Evolutionary conservation across 1,140 invertebrate species (phyloP).

Genomic region (Drosophila melanica): DNA sequence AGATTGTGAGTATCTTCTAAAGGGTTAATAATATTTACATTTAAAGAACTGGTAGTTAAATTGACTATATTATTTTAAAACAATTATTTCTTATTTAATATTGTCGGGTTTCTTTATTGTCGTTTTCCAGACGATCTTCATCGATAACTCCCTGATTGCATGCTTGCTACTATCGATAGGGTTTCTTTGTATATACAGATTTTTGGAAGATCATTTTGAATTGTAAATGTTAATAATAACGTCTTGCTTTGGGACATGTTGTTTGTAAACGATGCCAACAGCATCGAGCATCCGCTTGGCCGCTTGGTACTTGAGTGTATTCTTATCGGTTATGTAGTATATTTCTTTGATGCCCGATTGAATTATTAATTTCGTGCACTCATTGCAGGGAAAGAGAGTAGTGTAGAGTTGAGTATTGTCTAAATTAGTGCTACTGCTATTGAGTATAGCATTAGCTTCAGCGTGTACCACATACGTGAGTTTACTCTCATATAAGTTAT

Average conservation of each 20-base stretch:
- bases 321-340: conserved; percentile 93
- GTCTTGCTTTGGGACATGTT: conserved; percentile 47
- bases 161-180: too few species aligned
- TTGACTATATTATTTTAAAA: too few species aligned
- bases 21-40: too few species aligned
- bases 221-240: conserved; percentile 59
- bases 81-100: too few species aligned
- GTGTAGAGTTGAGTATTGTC: conserved; percentile 94
- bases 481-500: conserved; percentile 89
- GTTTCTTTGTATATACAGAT: not conserved
- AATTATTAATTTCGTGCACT: conserved; percentile 98
- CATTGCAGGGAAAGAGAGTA: conserved; percentile 96
- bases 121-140: too few species aligned
- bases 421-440: conserved; percentile 92
- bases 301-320: conserved; percentile 88
- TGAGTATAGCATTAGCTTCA: conserved; percentile 98
- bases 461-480: conserved; percentile 97
- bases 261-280: conserved; percentile 87
- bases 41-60: too few species aligned
- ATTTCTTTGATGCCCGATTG: conserved; percentile 92
- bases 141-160: too few species aligned
- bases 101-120: too few species aligned
- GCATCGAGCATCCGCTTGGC: conserved; percentile 92
- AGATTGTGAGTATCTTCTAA: not conserved
- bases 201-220: not conserved